These are phyloP conservation scores for Phylloscopus whistleri DNA, from an alignment of 2,113 vertebrate genomes.

Conservation along the genomic window DNA sequence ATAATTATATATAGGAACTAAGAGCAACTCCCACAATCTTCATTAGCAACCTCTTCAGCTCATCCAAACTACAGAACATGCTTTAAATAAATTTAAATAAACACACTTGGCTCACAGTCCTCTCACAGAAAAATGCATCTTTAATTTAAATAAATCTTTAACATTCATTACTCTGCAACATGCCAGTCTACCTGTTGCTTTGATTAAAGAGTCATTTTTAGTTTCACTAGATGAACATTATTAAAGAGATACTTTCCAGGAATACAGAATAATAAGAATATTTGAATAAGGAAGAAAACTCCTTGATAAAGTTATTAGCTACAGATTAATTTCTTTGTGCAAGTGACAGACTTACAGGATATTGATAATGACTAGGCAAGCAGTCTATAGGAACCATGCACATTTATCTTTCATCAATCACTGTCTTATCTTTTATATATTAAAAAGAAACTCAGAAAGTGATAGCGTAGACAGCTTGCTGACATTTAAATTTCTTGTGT, in stretches of 20 bases:
- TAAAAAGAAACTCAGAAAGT: not conserved
- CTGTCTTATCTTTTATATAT: not conserved
- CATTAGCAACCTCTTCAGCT: constrained; percentile 16
- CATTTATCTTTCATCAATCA: constrained; percentile 25
- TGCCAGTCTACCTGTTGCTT: not conserved
- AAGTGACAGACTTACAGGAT: not conserved
- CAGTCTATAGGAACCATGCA: not conserved
- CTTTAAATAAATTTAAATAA: not conserved
- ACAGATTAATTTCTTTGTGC: not conserved
- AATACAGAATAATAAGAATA: not conserved
- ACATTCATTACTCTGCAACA: not conserved
- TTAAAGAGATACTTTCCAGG: not conserved
- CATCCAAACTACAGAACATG: not conserved
- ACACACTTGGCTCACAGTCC: not conserved
- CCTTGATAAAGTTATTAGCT: not conserved
- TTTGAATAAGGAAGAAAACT: not conserved
- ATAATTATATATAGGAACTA: constrained; percentile 1
- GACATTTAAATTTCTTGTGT: not conserved
- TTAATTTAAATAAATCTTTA: not conserved
- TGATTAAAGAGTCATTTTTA: not conserved
- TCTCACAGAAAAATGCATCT: not conserved
- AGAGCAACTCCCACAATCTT: not conserved
- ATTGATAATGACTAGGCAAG: not conserved
- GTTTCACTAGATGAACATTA: not conserved
- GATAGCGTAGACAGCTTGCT: not conserved